These are phyloP conservation scores for Umimayanthus kanabou DNA, from an alignment of 92 coral and sea anemone species.

Conservation along the genomic window DNA sequence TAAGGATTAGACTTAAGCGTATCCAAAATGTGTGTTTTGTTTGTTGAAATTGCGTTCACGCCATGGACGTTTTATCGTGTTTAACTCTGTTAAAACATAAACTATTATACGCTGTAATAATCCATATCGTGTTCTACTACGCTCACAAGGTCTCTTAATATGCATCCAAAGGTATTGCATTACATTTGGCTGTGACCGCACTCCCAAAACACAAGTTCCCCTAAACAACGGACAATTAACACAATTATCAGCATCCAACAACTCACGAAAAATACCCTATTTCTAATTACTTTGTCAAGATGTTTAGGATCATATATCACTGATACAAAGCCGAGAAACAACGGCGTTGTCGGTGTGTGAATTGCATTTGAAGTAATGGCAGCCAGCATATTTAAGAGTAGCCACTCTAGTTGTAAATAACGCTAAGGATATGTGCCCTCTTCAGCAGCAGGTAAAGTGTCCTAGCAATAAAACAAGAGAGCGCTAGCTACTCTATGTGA, in stretches of 20 bases:
- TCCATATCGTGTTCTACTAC: background rate
- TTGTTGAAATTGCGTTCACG: constrained; percentile 8
- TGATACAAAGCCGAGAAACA: constrained; percentile 3
- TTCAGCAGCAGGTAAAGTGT: constrained; percentile 20
- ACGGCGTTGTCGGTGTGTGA: constrained; percentile 7
- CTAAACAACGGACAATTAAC: constrained; percentile 80
- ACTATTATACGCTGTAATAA: background rate
- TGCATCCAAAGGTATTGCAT: constrained; percentile 6
- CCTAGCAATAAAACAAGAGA: constrained; percentile 16
- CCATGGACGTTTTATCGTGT: background rate
- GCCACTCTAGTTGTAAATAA: background rate
- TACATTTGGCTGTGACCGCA: constrained; percentile 37
- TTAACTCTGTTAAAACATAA: constrained; percentile 6
- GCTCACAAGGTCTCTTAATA: background rate
- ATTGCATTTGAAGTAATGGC: constrained; percentile 19
- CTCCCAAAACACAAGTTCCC: constrained; percentile 73
- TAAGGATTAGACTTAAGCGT: constrained; percentile 49
- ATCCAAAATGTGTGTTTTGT: constrained; percentile 32
- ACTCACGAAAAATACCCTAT: constrained; percentile 28
- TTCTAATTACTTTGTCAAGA: constrained; percentile 40
- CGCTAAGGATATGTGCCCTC: constrained; percentile 11
- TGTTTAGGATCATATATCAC: constrained; percentile 50
- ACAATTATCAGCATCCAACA: constrained; percentile 27
- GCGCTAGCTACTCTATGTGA: background rate
- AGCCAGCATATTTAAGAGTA: constrained; percentile 7